Evolutionary conservation across 2,888 invertebrate species (phyloP).

Genomic region (Aporophyla nigra): DNA sequence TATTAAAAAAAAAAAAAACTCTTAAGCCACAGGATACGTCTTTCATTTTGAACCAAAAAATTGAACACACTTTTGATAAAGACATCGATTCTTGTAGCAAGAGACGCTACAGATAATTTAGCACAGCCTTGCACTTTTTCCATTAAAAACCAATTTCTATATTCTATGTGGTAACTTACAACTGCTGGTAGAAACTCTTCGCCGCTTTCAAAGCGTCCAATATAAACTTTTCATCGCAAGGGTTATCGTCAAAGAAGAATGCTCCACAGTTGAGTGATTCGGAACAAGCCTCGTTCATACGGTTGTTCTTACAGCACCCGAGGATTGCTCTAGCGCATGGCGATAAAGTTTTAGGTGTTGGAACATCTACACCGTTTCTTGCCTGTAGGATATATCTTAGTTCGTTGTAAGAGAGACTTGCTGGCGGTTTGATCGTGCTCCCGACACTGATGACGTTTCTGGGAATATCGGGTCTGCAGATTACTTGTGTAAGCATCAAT

Average conservation of each 20-base stretch:
- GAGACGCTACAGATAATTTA: constrained; percentile 18
- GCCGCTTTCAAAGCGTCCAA: constrained; percentile 90
- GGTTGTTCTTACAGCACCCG: constrained; percentile 92
- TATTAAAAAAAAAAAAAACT: not conserved
- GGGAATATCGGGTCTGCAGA: constrained; percentile 72
- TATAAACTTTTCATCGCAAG: constrained; percentile 92
- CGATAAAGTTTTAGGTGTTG: constrained; percentile 80
- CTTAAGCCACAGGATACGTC: not conserved
- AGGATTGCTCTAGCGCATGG: constrained; percentile 94
- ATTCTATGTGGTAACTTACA: constrained; percentile 53
- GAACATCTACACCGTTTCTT: constrained; percentile 70
- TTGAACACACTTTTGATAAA: constrained; percentile 6
- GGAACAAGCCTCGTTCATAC: constrained; percentile 92
- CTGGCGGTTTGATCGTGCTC: constrained; percentile 81
- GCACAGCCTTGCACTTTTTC: constrained; percentile 34
- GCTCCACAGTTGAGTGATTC: constrained; percentile 93
- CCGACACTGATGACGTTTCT: constrained; percentile 69
- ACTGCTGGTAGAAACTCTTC: constrained; percentile 81
- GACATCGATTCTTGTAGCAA: not conserved
- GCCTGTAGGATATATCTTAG: constrained; percentile 78
- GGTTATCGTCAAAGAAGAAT: constrained; percentile 94
- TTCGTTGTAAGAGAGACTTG: constrained; percentile 78
- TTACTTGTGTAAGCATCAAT: constrained; percentile 68
- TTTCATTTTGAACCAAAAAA: constrained; percentile 3
- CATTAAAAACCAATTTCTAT: constrained; percentile 21